Evolutionary conservation across 2,113 vertebrate genomes (phyloP).

Genomic region (Clupea harengus): DNA sequence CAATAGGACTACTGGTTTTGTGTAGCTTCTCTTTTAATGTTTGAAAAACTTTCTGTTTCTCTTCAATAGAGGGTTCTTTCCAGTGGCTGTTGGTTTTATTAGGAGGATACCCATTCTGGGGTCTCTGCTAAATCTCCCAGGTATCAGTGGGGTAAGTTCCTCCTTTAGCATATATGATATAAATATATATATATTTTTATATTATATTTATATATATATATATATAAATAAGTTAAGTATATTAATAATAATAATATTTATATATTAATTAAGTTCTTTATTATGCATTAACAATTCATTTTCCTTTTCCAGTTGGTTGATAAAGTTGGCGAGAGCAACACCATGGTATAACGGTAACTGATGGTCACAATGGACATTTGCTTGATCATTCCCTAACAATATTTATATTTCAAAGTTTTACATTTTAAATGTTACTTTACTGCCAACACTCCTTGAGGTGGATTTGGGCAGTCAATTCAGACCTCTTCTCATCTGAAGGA

Average conservation of each 20-base stretch:
- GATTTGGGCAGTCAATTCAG: slow-evolving; percentile 19
- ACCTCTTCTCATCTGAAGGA: slow-evolving; percentile 37
- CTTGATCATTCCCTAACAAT: slow-evolving; percentile 45
- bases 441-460: slow-evolving; percentile 8
- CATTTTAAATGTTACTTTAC: slow-evolving; percentile 27
- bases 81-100: slow-evolving; percentile 92
- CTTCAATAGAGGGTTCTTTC: slow-evolving; percentile 89
- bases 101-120: slow-evolving; percentile 94
- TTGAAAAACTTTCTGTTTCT: not conserved
- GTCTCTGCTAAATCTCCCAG: slow-evolving; percentile 92
- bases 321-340: slow-evolving; percentile 93
- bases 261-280: not conserved
- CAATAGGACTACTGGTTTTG: not conserved
- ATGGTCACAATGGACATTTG: slow-evolving; percentile 30
- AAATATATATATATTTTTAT: too few relatives aligned
- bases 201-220: too few relatives aligned
- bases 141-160: slow-evolving; percentile 91
- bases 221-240: too few relatives aligned
- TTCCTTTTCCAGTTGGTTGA: slow-evolving; percentile 84
- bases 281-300: not conserved
- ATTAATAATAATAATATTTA: too few relatives aligned
- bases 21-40: not conserved
- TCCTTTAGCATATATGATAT: not conserved
- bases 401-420: slow-evolving; percentile 44
- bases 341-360: slow-evolving; percentile 89